Evolutionary conservation across 2,888 invertebrate species (phyloP).

Genomic region (Meiosimyza platycephala): DNA sequence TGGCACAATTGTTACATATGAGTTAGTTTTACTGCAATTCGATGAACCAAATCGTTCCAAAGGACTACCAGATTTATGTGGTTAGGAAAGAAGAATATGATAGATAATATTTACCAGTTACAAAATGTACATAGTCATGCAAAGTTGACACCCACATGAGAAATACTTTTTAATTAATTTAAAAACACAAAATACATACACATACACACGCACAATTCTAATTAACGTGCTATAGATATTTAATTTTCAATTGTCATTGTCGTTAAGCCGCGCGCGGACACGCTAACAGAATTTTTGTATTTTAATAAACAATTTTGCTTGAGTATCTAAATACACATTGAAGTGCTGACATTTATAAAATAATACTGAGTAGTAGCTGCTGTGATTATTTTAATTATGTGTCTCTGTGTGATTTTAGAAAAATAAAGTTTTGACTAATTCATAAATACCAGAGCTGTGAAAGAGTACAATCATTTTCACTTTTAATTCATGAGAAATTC

Average conservation of each 20-base stretch:
- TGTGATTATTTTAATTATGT: not conserved
- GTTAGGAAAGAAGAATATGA: constrained; percentile 40
- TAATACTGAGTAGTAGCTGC: not conserved
- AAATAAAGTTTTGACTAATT: too few relatives aligned
- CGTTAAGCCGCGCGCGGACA: too few relatives aligned
- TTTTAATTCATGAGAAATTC: too few relatives aligned
- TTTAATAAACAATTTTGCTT: too few relatives aligned
- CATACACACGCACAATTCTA: not conserved
- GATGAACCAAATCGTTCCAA: constrained; percentile 63
- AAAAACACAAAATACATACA: constrained; percentile 27
- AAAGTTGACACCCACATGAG: too few relatives aligned
- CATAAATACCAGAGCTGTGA: too few relatives aligned
- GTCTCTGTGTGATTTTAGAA: not conserved
- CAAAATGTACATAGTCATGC: too few relatives aligned
- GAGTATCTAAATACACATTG: too few relatives aligned
- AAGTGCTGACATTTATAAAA: too few relatives aligned
- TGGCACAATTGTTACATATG: constrained; percentile 75
- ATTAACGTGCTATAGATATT: constrained; percentile 16
- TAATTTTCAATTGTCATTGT: constrained; percentile 1
- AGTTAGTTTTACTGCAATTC: constrained; percentile 75
- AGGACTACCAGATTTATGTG: constrained; percentile 59
- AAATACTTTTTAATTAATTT: not conserved
- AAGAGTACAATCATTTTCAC: too few relatives aligned
- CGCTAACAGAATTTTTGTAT: too few relatives aligned
- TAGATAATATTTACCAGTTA: too few relatives aligned